Percentiles rank a stretch among this genome's conserved stretches.
These are phyloP conservation scores for Gymnodraco acuticeps DNA, from an alignment of 2,797 vertebrate species.

Conservation along the genomic window DNA sequence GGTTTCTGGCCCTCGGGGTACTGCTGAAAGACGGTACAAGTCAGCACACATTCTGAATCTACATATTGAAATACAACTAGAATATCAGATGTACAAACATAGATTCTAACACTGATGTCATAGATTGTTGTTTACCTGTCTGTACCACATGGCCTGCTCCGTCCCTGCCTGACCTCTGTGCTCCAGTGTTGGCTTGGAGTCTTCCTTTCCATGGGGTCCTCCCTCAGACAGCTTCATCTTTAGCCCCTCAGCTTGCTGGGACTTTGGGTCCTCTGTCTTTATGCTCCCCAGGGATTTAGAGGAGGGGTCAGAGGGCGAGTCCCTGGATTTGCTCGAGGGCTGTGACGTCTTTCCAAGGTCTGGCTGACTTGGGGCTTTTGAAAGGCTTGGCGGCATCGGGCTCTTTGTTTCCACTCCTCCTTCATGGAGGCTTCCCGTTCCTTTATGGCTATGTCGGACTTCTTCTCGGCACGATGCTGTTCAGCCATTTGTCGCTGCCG, in stretches of 20 bases:
- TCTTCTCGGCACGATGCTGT: constrained; percentile 94
- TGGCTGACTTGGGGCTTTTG: constrained; percentile 93
- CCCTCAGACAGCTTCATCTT: constrained; percentile 94
- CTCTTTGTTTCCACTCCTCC: constrained; percentile 98
- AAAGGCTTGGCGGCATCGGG: constrained; percentile 91
- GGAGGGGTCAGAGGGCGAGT: constrained; percentile 88
- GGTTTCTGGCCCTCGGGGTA: constrained; percentile 89
- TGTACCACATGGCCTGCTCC: constrained; percentile 95
- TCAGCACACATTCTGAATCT: constrained; percentile 64
- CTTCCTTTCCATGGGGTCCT: constrained; percentile 93
- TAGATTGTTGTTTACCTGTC: constrained; percentile 88
- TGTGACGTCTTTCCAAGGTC: constrained; percentile 91
- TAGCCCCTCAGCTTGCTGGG: constrained; percentile 91
- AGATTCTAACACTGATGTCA: background rate
- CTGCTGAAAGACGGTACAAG: constrained; percentile 86
- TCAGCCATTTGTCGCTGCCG: constrained; percentile 93
- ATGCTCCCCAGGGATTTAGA: constrained; percentile 93
- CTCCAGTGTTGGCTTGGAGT: constrained; percentile 88
- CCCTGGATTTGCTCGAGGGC: constrained; percentile 90
- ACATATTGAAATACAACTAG: background rate
- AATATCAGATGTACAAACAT: constrained; percentile 13
- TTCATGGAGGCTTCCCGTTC: constrained; percentile 91
- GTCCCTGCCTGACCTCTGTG: constrained; percentile 89
- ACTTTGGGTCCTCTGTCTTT: constrained; percentile 93
- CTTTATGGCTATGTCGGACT: constrained; percentile 90